Base-by-base conservation (phyloP, 1,140 invertebrate species). In the Steinernema feltiae region DNA sequence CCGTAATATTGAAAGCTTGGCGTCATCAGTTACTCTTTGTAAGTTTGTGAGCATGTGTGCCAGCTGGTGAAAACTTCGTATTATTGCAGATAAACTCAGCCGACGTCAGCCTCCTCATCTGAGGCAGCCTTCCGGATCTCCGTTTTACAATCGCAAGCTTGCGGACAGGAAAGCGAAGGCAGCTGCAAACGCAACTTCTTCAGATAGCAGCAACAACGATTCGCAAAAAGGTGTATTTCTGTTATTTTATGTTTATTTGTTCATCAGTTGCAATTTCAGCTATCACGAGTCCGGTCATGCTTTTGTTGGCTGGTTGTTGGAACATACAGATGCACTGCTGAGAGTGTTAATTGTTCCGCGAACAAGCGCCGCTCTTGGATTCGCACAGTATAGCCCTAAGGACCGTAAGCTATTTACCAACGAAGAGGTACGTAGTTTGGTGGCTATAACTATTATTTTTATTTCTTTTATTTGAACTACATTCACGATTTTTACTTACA, bases 271-370 rank as follows among this genome's bases (percentile, higher is more conserved):
- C 3, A 15, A n/a, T 27, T 2, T 48, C 48, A 32, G 30, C 32
- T 97, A 93, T 87, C 95, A 98, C 85, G 96, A 99, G 89, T 92
- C 94, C 17, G 96, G 96, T 0, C 95, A 98, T 88, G 95, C 95
- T 0, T 84, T 99, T 0, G 91, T 95, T 15, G 94, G 94, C 2
- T 99, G 97, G 97, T 88, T 98, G 81, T 87, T 98, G 1, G 91
- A 95, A 82, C 91, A 96, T 80, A 95, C 95, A 0, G 94, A 98
- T 88, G 93, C 95, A 18, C 87, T 98, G n/a, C 88, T 98, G 0
- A 98, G 97, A 88, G 93, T 97, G 0, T 92, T 95, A 0, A 97
- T 98, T 78, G 92, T 97, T 29, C 95, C 95, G 0, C 88, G 95
- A 74, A 97, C 94, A 0, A 94, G 91, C 85, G 90, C 92, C 79